These are phyloP conservation scores for Thymelicus sylvestris DNA, from an alignment of 2,888 invertebrate species.

Conservation along the genomic window DNA sequence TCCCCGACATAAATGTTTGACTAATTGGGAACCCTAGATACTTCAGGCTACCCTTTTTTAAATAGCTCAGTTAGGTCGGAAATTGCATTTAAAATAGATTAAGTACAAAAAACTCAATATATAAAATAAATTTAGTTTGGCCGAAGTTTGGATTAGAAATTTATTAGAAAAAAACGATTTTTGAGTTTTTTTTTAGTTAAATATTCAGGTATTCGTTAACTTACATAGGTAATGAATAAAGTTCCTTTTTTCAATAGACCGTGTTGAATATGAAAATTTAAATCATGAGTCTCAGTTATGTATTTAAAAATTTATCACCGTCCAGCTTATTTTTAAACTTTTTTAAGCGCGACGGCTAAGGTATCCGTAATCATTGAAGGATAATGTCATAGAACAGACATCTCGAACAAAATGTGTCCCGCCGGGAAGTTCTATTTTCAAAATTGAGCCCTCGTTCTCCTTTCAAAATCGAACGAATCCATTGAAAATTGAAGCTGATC, in stretches of 20 bases:
- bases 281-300: neutral
- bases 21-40: neutral
- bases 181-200: neutral
- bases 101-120: slow-evolving; percentile 78
- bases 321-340: neutral
- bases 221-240: neutral
- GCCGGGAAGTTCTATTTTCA: no score
- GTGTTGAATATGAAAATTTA: neutral
- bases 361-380: neutral
- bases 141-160: neutral
- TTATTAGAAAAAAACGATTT: neutral
- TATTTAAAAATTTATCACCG: neutral
- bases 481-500: no score
- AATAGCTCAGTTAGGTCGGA: slow-evolving; percentile 57
- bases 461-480: no score
- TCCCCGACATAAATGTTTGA: slow-evolving; percentile 3
- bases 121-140: slow-evolving; percentile 29
- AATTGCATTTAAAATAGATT: slow-evolving; percentile 80
- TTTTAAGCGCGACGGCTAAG: neutral
- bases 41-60: neutral
- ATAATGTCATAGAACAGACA: no score
- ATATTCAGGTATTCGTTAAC: neutral
- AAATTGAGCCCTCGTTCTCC: no score
- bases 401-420: no score
- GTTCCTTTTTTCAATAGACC: neutral